A percentile compares a stretch with the other conserved stretches of the same genome.
Conservation (phyloP, 2,888 invertebrate genomes). For the Chymomyza procnemis region DNA sequence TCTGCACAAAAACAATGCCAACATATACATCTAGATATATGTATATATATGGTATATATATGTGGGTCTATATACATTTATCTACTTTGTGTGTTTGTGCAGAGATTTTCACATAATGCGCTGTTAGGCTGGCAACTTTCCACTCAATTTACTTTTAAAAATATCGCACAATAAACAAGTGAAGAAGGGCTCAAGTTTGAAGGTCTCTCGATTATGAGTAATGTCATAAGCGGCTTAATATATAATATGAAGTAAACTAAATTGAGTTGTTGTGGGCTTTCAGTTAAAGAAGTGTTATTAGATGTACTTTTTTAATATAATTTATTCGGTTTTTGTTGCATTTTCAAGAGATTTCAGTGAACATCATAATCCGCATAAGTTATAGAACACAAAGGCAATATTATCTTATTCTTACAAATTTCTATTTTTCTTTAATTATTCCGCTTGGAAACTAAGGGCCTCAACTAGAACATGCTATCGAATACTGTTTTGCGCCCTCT, state of each 20-base stretch:
- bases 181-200: background rate
- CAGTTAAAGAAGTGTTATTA: no score
- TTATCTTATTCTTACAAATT: no score
- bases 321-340: no score
- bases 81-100: conserved; percentile 7
- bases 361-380: no score
- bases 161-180: conserved; percentile 26
- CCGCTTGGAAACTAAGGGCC: no score
- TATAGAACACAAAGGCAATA: no score
- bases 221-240: background rate
- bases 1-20: conserved; percentile 32
- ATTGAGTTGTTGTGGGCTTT: background rate
- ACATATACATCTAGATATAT: conserved; percentile 7
- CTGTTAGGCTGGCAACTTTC: conserved; percentile 43
- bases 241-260: background rate
- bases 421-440: no score
- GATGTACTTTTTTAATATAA: no score
- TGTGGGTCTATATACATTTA: background rate
- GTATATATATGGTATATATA: conserved; percentile 3
- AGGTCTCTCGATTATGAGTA: background rate
- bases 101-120: conserved; percentile 39
- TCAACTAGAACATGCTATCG: no score
- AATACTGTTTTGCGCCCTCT: no score
- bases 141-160: conserved; percentile 53
- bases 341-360: no score